Evolutionary conservation across 37 sponge, comb jelly and placozoan species (phyloP).

Genomic region (Cliona cf. orientalis): DNA sequence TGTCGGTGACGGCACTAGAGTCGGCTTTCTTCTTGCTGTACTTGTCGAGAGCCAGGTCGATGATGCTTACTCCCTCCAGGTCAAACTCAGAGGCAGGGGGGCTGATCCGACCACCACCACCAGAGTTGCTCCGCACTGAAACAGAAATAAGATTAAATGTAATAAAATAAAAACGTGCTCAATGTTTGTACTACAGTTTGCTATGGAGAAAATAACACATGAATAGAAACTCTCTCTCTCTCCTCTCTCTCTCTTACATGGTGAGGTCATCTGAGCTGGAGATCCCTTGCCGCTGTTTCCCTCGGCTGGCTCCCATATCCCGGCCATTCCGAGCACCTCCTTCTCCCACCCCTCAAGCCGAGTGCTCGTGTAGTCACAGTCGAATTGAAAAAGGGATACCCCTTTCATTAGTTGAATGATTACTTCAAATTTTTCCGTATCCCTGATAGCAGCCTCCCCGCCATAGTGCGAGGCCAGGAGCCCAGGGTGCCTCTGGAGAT

Average conservation of each 20-base stretch:
- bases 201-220: too few relatives aligned
- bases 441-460: constrained; percentile 34
- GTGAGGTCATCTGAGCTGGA: background rate
- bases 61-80: constrained; percentile 28
- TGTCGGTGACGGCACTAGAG: constrained; percentile 12
- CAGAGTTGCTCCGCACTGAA: background rate
- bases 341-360: constrained; percentile 52
- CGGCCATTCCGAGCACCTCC: constrained; percentile 22
- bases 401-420: constrained; percentile 45
- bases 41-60: constrained; percentile 28
- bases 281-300: too few relatives aligned
- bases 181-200: background rate
- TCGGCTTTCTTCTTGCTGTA: constrained; percentile 6
- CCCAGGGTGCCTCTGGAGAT: constrained; percentile 67
- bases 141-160: background rate
- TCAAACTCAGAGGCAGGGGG: constrained; percentile 36
- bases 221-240: too few relatives aligned
- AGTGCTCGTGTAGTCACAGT: constrained; percentile 40
- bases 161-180: background rate
- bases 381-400: constrained; percentile 21
- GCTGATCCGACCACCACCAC: constrained; percentile 20
- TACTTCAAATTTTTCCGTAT: constrained; percentile 43
- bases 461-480: constrained; percentile 58
- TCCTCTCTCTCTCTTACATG: too few relatives aligned
- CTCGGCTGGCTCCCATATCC: constrained; percentile 25